Percentiles rank a stretch among this genome's conserved stretches.
Evolutionary conservation across 2,888 invertebrate genomes (phyloP).

Genomic region (Seira ritae): DNA sequence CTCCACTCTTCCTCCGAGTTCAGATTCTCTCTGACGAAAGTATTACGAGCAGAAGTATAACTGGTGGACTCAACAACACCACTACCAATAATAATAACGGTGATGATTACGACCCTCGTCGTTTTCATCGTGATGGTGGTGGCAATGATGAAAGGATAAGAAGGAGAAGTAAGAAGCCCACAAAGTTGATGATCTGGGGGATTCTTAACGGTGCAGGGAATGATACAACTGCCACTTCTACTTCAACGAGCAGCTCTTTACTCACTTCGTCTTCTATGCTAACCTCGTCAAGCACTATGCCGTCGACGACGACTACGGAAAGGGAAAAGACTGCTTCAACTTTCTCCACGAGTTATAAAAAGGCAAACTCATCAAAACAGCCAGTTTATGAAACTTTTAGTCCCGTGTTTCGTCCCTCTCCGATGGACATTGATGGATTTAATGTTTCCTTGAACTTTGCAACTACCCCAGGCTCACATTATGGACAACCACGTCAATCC

Average conservation of each 20-base stretch:
- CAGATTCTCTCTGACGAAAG: neutral
- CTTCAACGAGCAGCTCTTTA: neutral
- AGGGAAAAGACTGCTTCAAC: neutral
- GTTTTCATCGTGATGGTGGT: neutral
- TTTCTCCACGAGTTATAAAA: neutral
- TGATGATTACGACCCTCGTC: conserved; percentile 18
- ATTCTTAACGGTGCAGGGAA: neutral
- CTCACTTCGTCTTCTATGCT: neutral
- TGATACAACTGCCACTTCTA: neutral
- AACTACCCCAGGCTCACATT: conserved; percentile 1
- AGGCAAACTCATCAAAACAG: conserved; percentile 74
- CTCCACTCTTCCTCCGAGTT: neutral
- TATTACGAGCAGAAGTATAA: neutral
- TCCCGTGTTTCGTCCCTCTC: conserved; percentile 89
- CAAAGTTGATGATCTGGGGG: conserved; percentile 32
- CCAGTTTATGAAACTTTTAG: conserved; percentile 81
- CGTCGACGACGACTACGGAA: neutral
- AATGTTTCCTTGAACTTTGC: conserved; percentile 59
- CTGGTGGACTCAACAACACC: neutral
- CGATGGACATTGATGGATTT: conserved; percentile 78
- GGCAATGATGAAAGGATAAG: conserved; percentile 27
- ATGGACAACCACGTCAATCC: conserved; percentile 1
- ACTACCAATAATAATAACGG: conserved; percentile 1
- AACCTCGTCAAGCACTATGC: neutral
- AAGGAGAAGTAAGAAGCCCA: neutral